These are phyloP conservation scores for Uromys caudimaculatus DNA, from an alignment of 2,797 vertebrate species.

Conservation along the genomic window DNA sequence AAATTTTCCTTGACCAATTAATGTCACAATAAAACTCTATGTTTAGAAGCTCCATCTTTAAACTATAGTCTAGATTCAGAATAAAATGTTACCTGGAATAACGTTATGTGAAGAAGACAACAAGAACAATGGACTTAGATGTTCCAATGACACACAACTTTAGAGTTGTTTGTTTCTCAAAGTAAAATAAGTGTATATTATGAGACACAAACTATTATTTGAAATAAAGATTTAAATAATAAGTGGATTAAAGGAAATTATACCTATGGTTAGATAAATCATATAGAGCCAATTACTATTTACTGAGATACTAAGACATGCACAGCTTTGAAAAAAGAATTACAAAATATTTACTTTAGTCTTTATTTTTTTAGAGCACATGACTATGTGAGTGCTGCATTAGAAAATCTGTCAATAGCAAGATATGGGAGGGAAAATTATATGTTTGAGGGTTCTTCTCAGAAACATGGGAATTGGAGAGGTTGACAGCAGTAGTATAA, in stretches of 20 bases:
- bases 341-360: background rate
- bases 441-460: background rate
- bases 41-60: background rate
- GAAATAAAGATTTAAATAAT: background rate
- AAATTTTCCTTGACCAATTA: background rate
- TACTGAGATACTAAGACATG: background rate
- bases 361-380: background rate
- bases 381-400: background rate
- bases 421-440: background rate
- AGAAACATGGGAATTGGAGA: background rate
- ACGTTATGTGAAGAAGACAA: fast-evolving
- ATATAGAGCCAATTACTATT: background rate
- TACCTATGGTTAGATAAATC: background rate
- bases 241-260: background rate
- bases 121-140: background rate
- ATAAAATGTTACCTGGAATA: background rate
- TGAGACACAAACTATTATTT: background rate
- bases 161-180: background rate
- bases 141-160: background rate
- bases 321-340: background rate
- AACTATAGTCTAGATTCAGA: background rate
- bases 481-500: background rate
- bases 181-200: background rate
- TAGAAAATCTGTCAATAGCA: background rate
- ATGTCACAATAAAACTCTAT: background rate